A percentile compares a stretch with the other conserved stretches of the same genome.
Conservation (phyloP, 2,113 vertebrate genomes). For the Tympanuchus pallidicinctus region DNA sequence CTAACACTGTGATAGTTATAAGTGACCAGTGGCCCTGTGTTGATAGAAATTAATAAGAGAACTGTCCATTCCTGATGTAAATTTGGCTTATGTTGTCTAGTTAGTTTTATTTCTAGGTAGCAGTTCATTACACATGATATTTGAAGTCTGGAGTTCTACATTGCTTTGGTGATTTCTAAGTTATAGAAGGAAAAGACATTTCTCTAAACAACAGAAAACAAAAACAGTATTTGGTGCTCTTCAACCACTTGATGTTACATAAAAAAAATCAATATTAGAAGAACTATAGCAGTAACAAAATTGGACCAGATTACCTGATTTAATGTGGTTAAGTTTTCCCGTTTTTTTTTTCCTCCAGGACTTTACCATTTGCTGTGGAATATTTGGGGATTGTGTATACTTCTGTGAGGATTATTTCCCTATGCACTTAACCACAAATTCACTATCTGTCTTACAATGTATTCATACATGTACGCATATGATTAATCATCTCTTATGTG, state of each 20-base stretch:
- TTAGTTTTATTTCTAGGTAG: neutral
- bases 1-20: neutral
- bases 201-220: neutral
- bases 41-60: neutral
- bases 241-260: neutral
- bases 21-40: neutral
- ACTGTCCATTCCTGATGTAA: neutral
- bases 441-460: neutral
- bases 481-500: neutral
- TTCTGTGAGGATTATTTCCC: neutral
- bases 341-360: neutral
- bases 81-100: neutral
- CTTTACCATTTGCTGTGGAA: constrained; percentile 1
- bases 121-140: neutral
- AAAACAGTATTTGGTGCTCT: neutral
- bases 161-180: neutral
- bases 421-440: neutral
- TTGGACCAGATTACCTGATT: neutral
- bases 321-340: neutral
- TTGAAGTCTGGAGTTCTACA: neutral
- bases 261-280: neutral
- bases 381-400: neutral
- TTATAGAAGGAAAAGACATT: neutral
- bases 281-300: neutral
- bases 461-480: neutral